Percentiles rank a stretch among this genome's conserved stretches.
These are phyloP conservation scores for Phrynocephalus guinanensis DNA, from an alignment of 2,797 vertebrate genomes.

Conservation along the genomic window DNA sequence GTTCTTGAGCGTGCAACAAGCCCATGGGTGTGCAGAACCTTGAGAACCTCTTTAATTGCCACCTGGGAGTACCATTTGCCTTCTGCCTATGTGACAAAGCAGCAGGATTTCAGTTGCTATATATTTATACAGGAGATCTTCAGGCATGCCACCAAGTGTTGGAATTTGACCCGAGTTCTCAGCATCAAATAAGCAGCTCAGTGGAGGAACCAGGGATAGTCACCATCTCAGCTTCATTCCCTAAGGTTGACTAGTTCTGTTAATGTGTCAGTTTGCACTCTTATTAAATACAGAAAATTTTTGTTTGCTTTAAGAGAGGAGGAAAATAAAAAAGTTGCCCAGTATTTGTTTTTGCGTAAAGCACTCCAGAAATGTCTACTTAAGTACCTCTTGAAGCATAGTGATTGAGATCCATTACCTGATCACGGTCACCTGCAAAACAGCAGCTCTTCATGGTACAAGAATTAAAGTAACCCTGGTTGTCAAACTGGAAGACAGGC, in stretches of 20 bases:
- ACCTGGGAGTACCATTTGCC: too few relatives aligned
- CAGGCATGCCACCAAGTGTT: background rate
- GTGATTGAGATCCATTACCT: conserved; percentile 79
- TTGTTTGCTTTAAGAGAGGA: background rate
- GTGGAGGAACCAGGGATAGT: background rate
- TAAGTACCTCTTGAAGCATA: background rate
- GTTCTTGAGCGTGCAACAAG: too few relatives aligned
- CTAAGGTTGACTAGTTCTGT: background rate
- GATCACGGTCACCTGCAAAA: conserved; percentile 96
- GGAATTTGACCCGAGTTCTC: background rate
- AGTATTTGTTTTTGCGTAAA: background rate
- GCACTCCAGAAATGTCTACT: background rate
- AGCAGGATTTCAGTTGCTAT: too few relatives aligned
- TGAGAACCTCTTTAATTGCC: too few relatives aligned
- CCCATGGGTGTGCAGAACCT: too few relatives aligned
- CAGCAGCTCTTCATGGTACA: conserved; percentile 99
- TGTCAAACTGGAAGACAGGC: conserved; percentile 98
- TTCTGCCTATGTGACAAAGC: too few relatives aligned
- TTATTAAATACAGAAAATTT: background rate
- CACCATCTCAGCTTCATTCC: too few relatives aligned
- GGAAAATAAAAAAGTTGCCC: background rate
- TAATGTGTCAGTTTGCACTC: background rate
- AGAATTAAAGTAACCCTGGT: conserved; percentile 99
- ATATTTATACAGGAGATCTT: too few relatives aligned
- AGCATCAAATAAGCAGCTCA: background rate